Evolutionary conservation across 1,140 invertebrate species (phyloP).

Genomic region (Ridgeia piscesae): DNA sequence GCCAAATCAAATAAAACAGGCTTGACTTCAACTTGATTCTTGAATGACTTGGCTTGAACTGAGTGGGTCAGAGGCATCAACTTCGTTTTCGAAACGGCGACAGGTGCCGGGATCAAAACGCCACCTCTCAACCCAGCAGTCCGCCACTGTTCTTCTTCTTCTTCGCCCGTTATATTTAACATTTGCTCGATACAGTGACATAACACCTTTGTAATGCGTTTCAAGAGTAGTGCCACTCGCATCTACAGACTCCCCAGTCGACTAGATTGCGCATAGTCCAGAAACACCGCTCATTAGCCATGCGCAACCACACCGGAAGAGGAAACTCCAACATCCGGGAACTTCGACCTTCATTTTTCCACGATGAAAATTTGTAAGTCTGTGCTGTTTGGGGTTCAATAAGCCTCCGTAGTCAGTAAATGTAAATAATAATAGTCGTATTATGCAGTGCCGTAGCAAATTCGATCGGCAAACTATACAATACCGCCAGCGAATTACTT

Average conservation of each 20-base stretch:
- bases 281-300: no score
- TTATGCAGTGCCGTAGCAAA: not conserved
- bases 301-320: not conserved
- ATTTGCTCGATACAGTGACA: no score
- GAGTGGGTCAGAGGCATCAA: no score
- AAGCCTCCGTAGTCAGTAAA: not conserved
- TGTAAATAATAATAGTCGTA: not conserved
- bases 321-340: not conserved
- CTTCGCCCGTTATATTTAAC: no score
- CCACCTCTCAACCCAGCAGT: no score
- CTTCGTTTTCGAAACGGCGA: no score
- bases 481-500: not conserved
- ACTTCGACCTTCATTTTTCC: constrained; percentile 1
- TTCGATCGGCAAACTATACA: not conserved
- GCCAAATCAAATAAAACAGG: no score
- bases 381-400: not conserved
- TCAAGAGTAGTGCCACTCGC: not conserved
- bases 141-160: no score
- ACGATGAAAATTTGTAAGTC: not conserved
- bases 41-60: no score
- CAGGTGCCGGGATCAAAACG: no score
- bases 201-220: no score
- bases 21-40: no score
- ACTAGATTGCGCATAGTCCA: not conserved
- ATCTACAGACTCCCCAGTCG: not conserved